Evolutionary conservation across 2,797 vertebrate species (phyloP), one percentile per base, ranked within the genome.

Genomic region (Linurgus olivaceus): DNA sequence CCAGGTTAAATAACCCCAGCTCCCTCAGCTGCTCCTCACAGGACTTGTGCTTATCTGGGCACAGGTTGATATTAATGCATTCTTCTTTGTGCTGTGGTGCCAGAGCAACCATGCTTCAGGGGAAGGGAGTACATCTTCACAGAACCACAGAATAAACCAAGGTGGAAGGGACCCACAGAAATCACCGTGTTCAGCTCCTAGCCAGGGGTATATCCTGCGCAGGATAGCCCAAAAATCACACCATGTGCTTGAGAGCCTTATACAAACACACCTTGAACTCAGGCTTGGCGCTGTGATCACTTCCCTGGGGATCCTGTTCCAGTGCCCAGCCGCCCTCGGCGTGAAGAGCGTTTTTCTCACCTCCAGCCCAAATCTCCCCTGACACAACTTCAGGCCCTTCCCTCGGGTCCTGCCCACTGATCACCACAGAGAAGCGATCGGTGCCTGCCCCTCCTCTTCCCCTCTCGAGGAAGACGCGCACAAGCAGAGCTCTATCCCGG

Each of bases 391-490:
- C 35, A 16, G 21, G 18, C 66, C 57, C 2, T 48, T 48, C 14
- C 42, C 29, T 33, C 6, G 11, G 13, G 9, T 23, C 40, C 35
- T n/a, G 25, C 10, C 40, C 40, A 10, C 17, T 18, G 35, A 9
- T 21, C 8, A 6, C 29, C 48, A 4, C 19, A 14, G 33, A 24
- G 33, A 1, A 10, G 47, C 9, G 47, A 25, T 17, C 40, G 9
- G 35, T 17, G 21, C 5, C 8, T 23, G 2, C 8, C 42, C 10
- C 31, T 35, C 9, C 25, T 8, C 13, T 6, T 54, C 14, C 40
- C 29, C 40, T 31, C 24, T 6, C 3, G 29, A 28, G 28, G 33
- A 10, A 19, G 28, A 4, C 1, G 44, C 2, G 1, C 21, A 0
- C 51, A 7, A 33, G 25, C 3, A 42, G 40, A 15, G 45, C 15